Base-by-base conservation (phyloP, 2,888 invertebrate species). In the Ceramica pisi region DNA sequence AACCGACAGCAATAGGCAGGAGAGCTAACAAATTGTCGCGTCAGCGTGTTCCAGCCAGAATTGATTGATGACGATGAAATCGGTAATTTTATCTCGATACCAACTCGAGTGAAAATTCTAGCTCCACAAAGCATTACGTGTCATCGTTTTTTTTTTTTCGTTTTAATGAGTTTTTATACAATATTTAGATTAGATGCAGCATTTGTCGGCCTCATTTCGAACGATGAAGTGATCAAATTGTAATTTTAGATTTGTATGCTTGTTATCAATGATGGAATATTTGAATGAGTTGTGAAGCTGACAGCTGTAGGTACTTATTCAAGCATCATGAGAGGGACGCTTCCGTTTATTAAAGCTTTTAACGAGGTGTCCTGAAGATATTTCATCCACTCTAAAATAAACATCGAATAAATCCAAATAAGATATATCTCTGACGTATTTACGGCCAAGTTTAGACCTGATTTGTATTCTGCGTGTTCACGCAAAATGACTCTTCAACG, bases 391-490 rank as follows among this genome's bases (percentile, higher is more conserved):
- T 60, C 35, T 62, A 23, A 65, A 68, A 68, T 66, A 48, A 75
- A 68, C 65, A 67, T 10, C 41, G 0, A 16, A 68, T 41, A 46
- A 67, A 69, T 75, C 16, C 44, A 67, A 75, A 78, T 72, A 79
- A 73, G 60, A 71, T 38, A 69, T 85, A 98, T 67, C 67, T 60
- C 60, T 67, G 59, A 60, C 48, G 53, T 75, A 73, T 97, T 80
- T 78, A 46, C 98, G 35, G 53, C 60, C 63, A 60, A 56, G 51
- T 70, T 63, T 76, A 74, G 68, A 67, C 53, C 63, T 98, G 98
- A 95, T 98, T 98, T 84, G 98, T 98, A 96, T 98, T 98, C 95
- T 98, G 98, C 97, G 94, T 98, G 98, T 87, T 97, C 97, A 96
- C 97, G 98, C 98, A 97, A 78, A 85, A 85, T 82, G 81, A 84